These are phyloP conservation scores for Pogonognathellus flavescens DNA, from an alignment of 1,140 invertebrate species.

Conservation along the genomic window DNA sequence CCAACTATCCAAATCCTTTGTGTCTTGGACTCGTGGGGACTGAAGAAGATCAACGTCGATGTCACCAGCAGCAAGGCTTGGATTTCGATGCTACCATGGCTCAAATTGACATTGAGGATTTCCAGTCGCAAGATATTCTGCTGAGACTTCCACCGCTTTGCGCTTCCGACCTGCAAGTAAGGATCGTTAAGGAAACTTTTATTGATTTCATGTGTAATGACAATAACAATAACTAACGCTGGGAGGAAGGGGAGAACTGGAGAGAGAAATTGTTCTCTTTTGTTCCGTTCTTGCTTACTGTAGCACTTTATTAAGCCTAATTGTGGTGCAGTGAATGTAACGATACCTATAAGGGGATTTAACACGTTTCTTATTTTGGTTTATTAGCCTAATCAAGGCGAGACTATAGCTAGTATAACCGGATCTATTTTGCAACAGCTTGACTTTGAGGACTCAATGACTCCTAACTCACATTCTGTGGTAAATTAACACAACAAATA, in stretches of 20 bases:
- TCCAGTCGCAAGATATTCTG: conserved; percentile 83
- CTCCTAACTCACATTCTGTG: conserved; percentile 67
- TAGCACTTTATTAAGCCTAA: not conserved
- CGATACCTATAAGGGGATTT: not conserved
- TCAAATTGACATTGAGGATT: conserved; percentile 95
- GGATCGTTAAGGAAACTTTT: conserved; percentile 1
- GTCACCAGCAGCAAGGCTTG: conserved; percentile 76
- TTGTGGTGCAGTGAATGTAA: conserved; percentile 23
- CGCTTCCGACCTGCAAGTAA: conserved; percentile 80
- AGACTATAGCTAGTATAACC: conserved; percentile 85
- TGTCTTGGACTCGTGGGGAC: conserved; percentile 29
- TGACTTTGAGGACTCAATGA: conserved; percentile 82
- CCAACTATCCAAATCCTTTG: conserved; percentile 28
- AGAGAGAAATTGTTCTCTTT: not conserved
- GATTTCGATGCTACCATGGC: conserved; percentile 89
- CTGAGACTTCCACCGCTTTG: conserved; percentile 80
- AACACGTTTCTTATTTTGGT: conserved; percentile 29
- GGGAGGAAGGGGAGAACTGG: not conserved
- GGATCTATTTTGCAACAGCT: conserved; percentile 85
- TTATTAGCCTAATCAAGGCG: conserved; percentile 76
- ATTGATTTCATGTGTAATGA: conserved; percentile 41
- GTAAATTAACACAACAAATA: conserved; percentile 47
- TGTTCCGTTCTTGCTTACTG: not conserved
- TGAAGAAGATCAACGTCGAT: conserved; percentile 75
- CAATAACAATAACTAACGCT: conserved; percentile 17